Conservation (phyloP, 1,140 invertebrate species). For the Halesus radiatus region DNA sequence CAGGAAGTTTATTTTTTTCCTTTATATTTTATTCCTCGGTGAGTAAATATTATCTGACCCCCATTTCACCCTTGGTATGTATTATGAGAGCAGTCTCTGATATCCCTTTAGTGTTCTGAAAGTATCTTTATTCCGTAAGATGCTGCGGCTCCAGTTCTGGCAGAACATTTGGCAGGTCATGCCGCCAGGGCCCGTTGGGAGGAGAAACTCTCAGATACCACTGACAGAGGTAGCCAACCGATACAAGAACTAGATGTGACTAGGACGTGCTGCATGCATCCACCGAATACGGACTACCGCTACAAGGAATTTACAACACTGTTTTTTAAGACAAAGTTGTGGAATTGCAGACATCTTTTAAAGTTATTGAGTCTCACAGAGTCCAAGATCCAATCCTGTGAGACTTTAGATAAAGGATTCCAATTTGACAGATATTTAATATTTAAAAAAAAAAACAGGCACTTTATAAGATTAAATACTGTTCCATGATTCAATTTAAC, state of each 20-base stretch:
- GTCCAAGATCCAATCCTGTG: too few species aligned
- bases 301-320: slow-evolving; percentile 5
- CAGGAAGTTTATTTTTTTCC: too few species aligned
- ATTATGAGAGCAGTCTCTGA: not conserved
- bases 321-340: not conserved
- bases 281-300: not conserved
- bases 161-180: slow-evolving; percentile 42
- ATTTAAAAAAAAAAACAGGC: too few species aligned
- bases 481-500: too few species aligned
- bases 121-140: slow-evolving; percentile 26
- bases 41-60: too few species aligned
- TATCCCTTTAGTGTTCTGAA: not conserved
- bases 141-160: slow-evolving; percentile 22
- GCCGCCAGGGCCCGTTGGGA: slow-evolving; percentile 24
- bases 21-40: too few species aligned
- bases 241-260: slow-evolving; percentile 17
- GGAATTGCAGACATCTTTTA: too few species aligned
- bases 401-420: too few species aligned
- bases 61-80: not conserved
- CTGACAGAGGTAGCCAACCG: slow-evolving; percentile 25
- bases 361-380: too few species aligned
- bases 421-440: too few species aligned
- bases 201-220: slow-evolving; percentile 28
- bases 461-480: too few species aligned
- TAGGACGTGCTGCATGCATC: slow-evolving; percentile 3